Percentiles rank a stretch among this genome's conserved stretches.
phyloP scores from a whole-genome alignment of 2,797 vertebrate genomes.

The Spondyliosoma cantharus region DNA sequence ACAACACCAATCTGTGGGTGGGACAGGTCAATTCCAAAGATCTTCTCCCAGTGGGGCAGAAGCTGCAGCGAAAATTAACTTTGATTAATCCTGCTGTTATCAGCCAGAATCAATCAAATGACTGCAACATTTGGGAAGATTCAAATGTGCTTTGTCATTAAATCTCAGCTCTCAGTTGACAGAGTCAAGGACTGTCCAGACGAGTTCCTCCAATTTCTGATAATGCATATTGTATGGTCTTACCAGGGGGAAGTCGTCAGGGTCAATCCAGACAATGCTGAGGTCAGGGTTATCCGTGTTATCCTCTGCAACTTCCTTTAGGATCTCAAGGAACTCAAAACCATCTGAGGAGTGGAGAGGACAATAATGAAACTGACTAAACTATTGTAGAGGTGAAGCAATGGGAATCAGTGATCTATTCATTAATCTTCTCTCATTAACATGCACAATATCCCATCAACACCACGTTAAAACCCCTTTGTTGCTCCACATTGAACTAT shows the following conservation, averaged over 20 bases:
- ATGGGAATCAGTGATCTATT: neutral
- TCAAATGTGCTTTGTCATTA: neutral
- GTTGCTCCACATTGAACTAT: no score
- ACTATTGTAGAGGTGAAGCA: neutral
- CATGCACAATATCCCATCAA: neutral
- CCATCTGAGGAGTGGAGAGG: slow-evolving; percentile 83
- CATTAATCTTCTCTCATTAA: neutral
- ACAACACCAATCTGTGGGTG: slow-evolving; percentile 92
- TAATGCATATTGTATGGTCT: slow-evolving; percentile 31
- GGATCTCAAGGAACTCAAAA: slow-evolving; percentile 91
- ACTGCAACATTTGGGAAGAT: neutral
- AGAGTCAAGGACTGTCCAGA: neutral
- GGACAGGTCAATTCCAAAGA: slow-evolving; percentile 90
- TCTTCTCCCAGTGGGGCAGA: slow-evolving; percentile 94
- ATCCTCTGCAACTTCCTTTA: slow-evolving; percentile 91
- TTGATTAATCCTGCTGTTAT: neutral
- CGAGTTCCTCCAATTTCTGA: neutral
- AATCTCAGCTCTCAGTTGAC: neutral
- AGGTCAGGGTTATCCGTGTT: slow-evolving; percentile 92
- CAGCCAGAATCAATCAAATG: neutral
- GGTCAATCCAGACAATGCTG: slow-evolving; percentile 95
- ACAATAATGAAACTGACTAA: slow-evolving; percentile 1
- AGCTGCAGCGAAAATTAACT: slow-evolving; percentile 79
- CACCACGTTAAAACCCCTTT: neutral
- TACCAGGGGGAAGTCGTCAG: slow-evolving; percentile 94